Conservation (phyloP, 2,888 invertebrate genomes). For the Drosophila dives region DNA sequence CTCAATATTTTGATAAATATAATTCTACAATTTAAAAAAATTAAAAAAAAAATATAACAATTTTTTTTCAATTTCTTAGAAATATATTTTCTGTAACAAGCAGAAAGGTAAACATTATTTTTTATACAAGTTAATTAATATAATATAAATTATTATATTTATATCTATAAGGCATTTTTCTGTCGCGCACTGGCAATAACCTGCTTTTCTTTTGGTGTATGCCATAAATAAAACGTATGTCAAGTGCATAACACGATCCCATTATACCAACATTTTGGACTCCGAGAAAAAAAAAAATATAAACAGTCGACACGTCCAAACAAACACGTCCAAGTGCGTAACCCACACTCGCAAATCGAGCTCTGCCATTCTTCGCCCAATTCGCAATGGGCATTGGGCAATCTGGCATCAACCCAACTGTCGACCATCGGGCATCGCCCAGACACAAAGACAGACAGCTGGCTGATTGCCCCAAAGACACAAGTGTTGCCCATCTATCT, state of each 20-base stretch:
- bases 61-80: no score
- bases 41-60: no score
- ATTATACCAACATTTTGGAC: slow-evolving; percentile 17
- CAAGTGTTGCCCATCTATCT: slow-evolving; percentile 25
- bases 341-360: slow-evolving; percentile 12
- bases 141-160: no score
- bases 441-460: slow-evolving; percentile 19
- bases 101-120: not conserved
- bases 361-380: slow-evolving; percentile 3
- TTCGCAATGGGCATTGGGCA: slow-evolving; percentile 32
- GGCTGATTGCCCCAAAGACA: slow-evolving; percentile 16
- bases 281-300: not conserved
- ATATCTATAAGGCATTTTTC: slow-evolving; percentile 3
- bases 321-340: slow-evolving; percentile 53
- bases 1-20: no score
- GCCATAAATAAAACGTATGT: slow-evolving; percentile 16
- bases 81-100: not conserved
- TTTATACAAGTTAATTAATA: not conserved
- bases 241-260: slow-evolving; percentile 32
- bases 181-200: not conserved
- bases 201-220: not conserved
- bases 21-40: not conserved
- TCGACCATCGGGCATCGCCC: slow-evolving; percentile 20
- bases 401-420: slow-evolving; percentile 27
- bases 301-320: slow-evolving; percentile 37